phyloP scores from a whole-genome alignment of 2,888 invertebrate species.

The Sminthurinus aureus region DNA sequence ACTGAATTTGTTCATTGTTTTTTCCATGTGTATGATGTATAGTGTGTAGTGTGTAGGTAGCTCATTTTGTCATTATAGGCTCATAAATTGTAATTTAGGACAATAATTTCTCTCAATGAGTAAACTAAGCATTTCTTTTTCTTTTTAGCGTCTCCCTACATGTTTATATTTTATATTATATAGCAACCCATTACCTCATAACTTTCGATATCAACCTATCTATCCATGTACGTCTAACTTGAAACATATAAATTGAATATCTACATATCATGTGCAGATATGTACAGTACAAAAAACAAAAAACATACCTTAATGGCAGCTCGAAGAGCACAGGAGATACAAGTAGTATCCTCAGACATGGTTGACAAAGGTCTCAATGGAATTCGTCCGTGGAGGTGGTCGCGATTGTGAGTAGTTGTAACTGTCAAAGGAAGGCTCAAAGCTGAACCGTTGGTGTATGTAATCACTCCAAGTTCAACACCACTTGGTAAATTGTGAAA shows the following conservation, averaged over 20 bases:
- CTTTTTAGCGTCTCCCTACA: background rate
- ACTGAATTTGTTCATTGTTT: background rate
- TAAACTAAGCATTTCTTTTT: too few species aligned
- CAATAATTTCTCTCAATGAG: slow-evolving; percentile 6
- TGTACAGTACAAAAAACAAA: background rate
- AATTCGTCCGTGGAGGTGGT: slow-evolving; percentile 60
- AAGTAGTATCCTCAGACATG: slow-evolving; percentile 53
- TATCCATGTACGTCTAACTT: background rate
- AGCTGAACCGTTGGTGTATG: slow-evolving; percentile 57
- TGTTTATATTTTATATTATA: background rate
- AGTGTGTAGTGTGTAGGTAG: slow-evolving; percentile 24
- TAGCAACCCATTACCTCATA: too few species aligned
- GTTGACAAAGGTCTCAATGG: slow-evolving; percentile 57
- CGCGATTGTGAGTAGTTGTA: slow-evolving; percentile 60
- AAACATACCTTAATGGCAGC: slow-evolving; percentile 59
- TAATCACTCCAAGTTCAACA: slow-evolving; percentile 60
- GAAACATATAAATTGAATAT: background rate
- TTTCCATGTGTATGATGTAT: background rate
- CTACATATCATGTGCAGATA: background rate
- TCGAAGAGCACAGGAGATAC: slow-evolving; percentile 57
- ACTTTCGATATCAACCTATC: too few species aligned
- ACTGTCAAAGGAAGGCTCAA: slow-evolving; percentile 59
- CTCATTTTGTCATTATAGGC: slow-evolving; percentile 34
- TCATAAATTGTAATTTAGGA: slow-evolving; percentile 38
- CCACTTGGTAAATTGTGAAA: slow-evolving; percentile 60